A percentile compares a stretch with the other conserved stretches of the same genome.
Conservation (phyloP, 2,113 vertebrate species). For the Riparia riparia region DNA sequence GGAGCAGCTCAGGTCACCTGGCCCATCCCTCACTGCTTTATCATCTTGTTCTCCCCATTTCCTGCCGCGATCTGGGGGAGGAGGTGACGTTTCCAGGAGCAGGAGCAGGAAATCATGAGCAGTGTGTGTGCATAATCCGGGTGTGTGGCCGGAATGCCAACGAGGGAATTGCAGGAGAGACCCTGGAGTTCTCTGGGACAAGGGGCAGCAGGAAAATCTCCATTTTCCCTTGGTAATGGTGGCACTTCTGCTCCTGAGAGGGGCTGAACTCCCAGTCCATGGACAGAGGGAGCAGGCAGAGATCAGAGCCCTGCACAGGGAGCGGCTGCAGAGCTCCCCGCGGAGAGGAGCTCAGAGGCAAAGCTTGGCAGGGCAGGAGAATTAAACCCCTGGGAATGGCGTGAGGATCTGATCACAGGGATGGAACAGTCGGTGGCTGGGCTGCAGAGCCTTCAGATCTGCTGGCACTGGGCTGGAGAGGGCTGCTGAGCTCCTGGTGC, state of each 20-base stretch:
- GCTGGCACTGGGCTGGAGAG: background rate
- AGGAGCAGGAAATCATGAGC: constrained; percentile 12
- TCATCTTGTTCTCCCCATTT: constrained; percentile 23
- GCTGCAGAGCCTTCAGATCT: background rate
- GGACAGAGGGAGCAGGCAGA: background rate
- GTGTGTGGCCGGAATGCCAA: background rate
- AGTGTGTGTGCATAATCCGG: background rate
- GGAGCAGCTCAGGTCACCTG: constrained; percentile 1
- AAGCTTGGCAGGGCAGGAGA: background rate
- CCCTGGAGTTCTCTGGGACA: background rate
- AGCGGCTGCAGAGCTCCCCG: background rate
- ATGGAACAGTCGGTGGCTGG: rapidly evolving
- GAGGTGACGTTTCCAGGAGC: background rate
- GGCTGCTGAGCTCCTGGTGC: rapidly evolving
- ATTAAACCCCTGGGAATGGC: rapidly evolving
- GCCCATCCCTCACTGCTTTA: constrained; percentile 8
- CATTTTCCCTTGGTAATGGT: background rate
- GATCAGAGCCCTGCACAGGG: background rate
- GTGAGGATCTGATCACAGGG: background rate
- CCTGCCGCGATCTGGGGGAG: background rate
- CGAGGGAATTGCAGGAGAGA: background rate
- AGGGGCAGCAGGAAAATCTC: background rate
- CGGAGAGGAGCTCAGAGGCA: background rate
- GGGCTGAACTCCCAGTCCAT: background rate
- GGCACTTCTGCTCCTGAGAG: background rate